Conservation (phyloP, 2,888 invertebrate genomes). For the Osedax fenrisi region DNA sequence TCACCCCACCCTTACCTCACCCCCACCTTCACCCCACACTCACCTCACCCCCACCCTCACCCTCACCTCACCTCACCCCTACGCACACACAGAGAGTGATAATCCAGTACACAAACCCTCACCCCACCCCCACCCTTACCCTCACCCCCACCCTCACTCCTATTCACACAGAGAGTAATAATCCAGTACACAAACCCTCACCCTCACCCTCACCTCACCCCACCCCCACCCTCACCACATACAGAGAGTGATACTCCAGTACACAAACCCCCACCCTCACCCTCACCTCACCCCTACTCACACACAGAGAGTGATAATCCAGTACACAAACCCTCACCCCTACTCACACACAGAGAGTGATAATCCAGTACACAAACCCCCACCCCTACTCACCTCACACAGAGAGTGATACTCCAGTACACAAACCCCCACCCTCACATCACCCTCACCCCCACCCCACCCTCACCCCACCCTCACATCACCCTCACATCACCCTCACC, state of each 20-base stretch:
- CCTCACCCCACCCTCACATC: not conserved
- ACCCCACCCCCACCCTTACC: not conserved
- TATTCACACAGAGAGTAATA: too few relatives aligned
- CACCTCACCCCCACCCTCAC: not conserved
- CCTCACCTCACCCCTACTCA: not conserved
- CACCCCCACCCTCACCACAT: not conserved
- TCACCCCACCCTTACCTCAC: not conserved
- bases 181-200: not conserved
- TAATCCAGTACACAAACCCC: constrained; percentile 42
- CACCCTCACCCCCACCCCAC: not conserved
- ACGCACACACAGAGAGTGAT: too few relatives aligned
- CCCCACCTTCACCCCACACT: not conserved
- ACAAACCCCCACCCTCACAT: constrained; percentile 34
- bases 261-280: not conserved
- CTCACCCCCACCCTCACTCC: not conserved
- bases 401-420: constrained; percentile 40
- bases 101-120: too few relatives aligned
- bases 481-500: not conserved
- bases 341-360: constrained; percentile 17
- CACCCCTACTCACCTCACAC: not conserved
- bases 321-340: not conserved
- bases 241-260: not conserved
- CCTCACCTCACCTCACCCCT: not conserved
- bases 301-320: too few relatives aligned
- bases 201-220: not conserved